Evolutionary conservation across 2,113 vertebrate species (phyloP).

Genomic region (Micronisus gabar): DNA sequence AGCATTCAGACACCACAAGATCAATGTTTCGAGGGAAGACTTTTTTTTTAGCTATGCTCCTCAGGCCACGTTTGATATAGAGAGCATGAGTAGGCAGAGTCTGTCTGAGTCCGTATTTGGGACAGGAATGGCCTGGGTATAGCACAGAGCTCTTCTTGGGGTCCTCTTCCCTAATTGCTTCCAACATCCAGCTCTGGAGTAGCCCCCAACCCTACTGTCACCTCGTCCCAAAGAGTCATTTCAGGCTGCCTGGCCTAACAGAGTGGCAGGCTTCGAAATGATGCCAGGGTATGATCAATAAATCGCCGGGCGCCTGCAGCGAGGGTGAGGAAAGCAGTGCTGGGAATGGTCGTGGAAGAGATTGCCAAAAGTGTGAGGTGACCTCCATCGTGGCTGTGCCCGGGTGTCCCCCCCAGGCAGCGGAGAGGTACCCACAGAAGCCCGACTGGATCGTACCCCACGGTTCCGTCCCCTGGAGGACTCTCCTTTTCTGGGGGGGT

Average conservation of each 20-base stretch:
- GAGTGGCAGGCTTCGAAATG: neutral
- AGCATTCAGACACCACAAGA: neutral
- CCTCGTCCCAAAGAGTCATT: neutral
- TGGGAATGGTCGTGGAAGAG: neutral
- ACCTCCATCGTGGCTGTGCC: neutral
- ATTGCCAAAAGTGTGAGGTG: neutral
- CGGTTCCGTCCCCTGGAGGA: neutral
- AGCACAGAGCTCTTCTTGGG: neutral
- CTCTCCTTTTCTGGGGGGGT: neutral
- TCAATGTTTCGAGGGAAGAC: neutral
- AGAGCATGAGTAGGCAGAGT: fast-evolving
- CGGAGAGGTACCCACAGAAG: neutral
- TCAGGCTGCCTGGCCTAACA: neutral
- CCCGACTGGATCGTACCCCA: neutral
- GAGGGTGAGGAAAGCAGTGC: neutral
- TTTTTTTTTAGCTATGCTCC: neutral
- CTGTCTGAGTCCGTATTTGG: neutral
- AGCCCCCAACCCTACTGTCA: neutral
- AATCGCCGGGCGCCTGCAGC: neutral
- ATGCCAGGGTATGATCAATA: neutral
- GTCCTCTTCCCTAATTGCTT: neutral
- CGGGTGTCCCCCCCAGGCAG: neutral
- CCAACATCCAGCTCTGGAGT: neutral
- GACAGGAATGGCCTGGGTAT: neutral
- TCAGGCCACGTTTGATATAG: neutral